phyloP scores from a whole-genome alignment of 2,797 vertebrate species.

The Falco cherrug region DNA sequence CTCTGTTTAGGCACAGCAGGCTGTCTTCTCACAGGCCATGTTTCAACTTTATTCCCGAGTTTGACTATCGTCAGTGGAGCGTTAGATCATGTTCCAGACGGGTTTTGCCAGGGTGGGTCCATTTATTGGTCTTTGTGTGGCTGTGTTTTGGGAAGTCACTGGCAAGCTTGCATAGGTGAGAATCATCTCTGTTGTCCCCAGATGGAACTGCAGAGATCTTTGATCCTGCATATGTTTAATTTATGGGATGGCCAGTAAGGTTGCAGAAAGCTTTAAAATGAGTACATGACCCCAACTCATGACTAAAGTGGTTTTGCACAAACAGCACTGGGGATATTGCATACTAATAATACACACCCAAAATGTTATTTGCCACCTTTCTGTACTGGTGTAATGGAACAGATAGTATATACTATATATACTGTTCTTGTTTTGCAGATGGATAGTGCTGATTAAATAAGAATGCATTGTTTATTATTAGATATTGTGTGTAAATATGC shows the following conservation, averaged over 20 bases:
- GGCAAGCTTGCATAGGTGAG: too few relatives aligned
- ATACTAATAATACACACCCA: not conserved
- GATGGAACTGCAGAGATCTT: not conserved
- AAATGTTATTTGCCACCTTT: not conserved
- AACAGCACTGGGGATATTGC: not conserved
- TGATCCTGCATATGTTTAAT: not conserved
- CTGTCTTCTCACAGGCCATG: not conserved
- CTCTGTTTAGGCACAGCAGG: not conserved
- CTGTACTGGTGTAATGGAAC: not conserved
- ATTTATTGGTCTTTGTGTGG: accelerated
- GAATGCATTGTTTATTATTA: not conserved
- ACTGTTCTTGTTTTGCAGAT: not conserved
- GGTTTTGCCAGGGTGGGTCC: not conserved
- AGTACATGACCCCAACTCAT: not conserved
- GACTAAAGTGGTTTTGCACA: not conserved
- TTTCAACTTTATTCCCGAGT: not conserved
- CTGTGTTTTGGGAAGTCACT: not conserved
- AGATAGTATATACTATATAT: not conserved
- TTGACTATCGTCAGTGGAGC: not conserved
- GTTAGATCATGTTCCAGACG: not conserved
- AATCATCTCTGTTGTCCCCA: not conserved
- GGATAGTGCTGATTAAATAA: not conserved
- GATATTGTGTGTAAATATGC: not conserved
- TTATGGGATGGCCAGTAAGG: not conserved
- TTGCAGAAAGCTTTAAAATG: not conserved